These are phyloP conservation scores for Thalpophila matura DNA, from an alignment of 2,888 invertebrate genomes.

Conservation along the genomic window DNA sequence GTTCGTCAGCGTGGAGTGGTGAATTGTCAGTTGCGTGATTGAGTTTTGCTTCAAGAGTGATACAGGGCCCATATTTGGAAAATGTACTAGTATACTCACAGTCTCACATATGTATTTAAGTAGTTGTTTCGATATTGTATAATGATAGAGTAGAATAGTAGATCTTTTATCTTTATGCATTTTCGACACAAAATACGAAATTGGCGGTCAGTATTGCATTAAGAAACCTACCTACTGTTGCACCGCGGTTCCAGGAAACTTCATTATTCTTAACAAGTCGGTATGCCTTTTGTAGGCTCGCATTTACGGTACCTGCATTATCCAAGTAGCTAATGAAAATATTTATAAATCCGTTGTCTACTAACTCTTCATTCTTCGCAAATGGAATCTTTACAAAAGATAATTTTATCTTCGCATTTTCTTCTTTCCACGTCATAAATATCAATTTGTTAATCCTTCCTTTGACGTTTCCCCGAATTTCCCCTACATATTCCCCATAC, in stretches of 20 bases:
- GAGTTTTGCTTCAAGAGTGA: neutral
- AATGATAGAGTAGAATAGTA: neutral
- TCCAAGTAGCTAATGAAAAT: constrained; percentile 1
- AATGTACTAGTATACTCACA: too few species aligned
- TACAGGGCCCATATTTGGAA: too few species aligned
- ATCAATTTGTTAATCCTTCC: constrained; percentile 17
- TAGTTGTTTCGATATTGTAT: neutral
- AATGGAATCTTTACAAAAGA: constrained; percentile 2
- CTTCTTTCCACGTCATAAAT: neutral
- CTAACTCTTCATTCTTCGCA: neutral
- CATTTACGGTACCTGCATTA: neutral
- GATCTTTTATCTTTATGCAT: neutral
- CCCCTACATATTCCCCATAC: neutral
- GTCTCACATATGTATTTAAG: too few species aligned
- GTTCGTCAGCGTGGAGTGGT: too few species aligned
- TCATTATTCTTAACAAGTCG: neutral
- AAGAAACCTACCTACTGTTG: neutral
- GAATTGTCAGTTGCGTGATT: too few species aligned
- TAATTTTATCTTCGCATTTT: neutral
- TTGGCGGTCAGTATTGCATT: neutral
- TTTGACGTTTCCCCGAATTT: constrained; percentile 8
- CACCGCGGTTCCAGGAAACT: neutral
- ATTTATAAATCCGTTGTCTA: constrained; percentile 13
- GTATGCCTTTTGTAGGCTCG: neutral
- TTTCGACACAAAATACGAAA: neutral